Percentiles rank a stretch among this genome's conserved stretches.
Evolutionary conservation across 2,888 invertebrate genomes (phyloP).

Genomic region (Embidobia sp.): DNA sequence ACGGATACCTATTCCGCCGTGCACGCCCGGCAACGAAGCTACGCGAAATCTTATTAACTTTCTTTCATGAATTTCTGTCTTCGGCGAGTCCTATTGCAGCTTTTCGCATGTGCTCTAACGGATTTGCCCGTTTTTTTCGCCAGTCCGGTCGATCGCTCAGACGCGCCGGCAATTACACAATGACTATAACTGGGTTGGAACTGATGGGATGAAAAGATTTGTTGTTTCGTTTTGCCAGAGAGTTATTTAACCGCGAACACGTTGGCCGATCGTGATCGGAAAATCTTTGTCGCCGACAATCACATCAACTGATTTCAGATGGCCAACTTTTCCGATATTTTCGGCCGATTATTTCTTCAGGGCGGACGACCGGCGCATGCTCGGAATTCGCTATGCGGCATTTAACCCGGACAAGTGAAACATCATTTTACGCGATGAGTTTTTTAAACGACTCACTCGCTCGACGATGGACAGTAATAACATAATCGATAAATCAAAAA

Average conservation of each 20-base stretch:
- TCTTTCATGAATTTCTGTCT: constrained; percentile 56
- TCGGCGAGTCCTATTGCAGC: constrained; percentile 22
- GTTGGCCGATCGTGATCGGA: constrained; percentile 23
- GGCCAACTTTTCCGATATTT: constrained; percentile 2
- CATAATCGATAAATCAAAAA: background rate
- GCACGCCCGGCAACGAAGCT: constrained; percentile 29
- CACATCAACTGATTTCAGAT: constrained; percentile 14
- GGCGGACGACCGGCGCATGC: background rate
- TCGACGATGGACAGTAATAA: background rate
- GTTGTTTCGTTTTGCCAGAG: constrained; percentile 17
- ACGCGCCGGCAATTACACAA: constrained; percentile 28
- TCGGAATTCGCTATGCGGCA: constrained; percentile 6
- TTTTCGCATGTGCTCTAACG: constrained; percentile 13
- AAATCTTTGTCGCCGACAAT: constrained; percentile 18
- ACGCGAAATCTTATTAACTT: constrained; percentile 59
- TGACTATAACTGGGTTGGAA: constrained; percentile 25
- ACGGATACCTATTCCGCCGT: constrained; percentile 30
- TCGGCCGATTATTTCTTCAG: constrained; percentile 1
- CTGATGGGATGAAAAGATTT: constrained; percentile 24
- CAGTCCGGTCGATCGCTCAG: background rate
- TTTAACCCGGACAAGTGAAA: constrained; percentile 14
- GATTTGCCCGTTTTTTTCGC: constrained; percentile 13
- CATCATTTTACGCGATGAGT: constrained; percentile 4
- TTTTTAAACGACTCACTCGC: background rate
- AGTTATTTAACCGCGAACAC: constrained; percentile 20